phyloP scores from a whole-genome alignment of 1,140 invertebrate genomes.

The Drosophila biarmipes region DNA sequence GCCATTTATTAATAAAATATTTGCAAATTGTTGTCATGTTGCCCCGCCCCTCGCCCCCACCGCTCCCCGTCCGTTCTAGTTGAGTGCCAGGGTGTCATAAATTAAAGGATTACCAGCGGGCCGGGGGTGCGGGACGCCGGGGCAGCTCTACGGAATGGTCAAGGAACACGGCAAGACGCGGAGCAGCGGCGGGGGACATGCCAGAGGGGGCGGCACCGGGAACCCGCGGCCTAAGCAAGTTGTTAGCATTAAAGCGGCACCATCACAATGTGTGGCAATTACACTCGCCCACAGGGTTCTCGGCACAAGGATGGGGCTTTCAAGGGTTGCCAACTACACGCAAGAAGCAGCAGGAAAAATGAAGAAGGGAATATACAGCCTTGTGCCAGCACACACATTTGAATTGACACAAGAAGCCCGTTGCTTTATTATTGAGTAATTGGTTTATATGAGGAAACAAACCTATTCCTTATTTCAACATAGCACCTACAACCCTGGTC shows the following conservation, averaged over 20 bases:
- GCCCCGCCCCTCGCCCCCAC: slow-evolving; percentile 21
- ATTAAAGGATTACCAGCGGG: slow-evolving; percentile 36
- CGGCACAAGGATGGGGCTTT: background rate
- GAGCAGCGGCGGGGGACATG: background rate
- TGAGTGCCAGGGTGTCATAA: slow-evolving; percentile 52
- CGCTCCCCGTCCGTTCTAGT: slow-evolving; percentile 49
- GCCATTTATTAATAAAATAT: slow-evolving; percentile 83
- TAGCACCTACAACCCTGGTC: too few relatives aligned
- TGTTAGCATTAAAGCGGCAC: slow-evolving; percentile 75
- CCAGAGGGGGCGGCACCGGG: background rate
- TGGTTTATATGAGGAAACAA: too few relatives aligned
- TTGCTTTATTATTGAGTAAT: too few relatives aligned
- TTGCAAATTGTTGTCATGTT: slow-evolving; percentile 82
- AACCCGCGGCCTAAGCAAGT: slow-evolving; percentile 65
- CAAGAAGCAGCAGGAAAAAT: too few relatives aligned
- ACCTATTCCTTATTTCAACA: too few relatives aligned
- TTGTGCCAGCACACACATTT: too few relatives aligned
- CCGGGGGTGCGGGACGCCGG: background rate
- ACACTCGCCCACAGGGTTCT: slow-evolving; percentile 51
- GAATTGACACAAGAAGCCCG: too few relatives aligned
- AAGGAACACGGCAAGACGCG: slow-evolving; percentile 20
- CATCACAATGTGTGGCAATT: slow-evolving; percentile 74
- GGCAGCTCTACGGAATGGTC: slow-evolving; percentile 13
- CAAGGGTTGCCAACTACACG: background rate
- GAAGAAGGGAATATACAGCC: too few relatives aligned